Conservation (phyloP, 1,140 invertebrate genomes). For the Drosophila baimaii region DNA sequence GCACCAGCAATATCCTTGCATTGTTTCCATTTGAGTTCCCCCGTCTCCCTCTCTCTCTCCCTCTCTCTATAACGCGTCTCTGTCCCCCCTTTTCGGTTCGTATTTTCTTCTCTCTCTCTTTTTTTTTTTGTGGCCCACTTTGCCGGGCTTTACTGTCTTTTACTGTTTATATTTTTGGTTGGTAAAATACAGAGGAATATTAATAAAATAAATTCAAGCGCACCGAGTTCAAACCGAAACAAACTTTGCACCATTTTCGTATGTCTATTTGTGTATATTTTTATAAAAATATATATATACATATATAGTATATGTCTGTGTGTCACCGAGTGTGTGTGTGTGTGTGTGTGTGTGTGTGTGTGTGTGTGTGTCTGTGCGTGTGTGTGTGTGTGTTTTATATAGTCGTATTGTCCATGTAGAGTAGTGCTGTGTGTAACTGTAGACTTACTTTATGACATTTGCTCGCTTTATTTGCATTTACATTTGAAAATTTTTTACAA, state of each 20-base stretch:
- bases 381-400: constrained; percentile 49
- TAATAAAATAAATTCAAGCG: constrained; percentile 81
- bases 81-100: constrained; percentile 12
- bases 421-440: constrained; percentile 46
- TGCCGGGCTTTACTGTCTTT: constrained; percentile 10
- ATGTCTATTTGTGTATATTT: constrained; percentile 36
- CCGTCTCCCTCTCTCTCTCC: neutral
- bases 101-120: constrained; percentile 20
- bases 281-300: constrained; percentile 20
- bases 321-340: constrained; percentile 5
- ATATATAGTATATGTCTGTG: constrained; percentile 8
- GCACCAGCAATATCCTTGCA: constrained; percentile 46
- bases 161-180: constrained; percentile 46
- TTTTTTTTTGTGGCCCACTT: constrained; percentile 33
- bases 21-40: constrained; percentile 44
- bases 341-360: constrained; percentile 11
- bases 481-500: constrained; percentile 65
- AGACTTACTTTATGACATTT: constrained; percentile 79
- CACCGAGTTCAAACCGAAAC: constrained; percentile 84
- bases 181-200: constrained; percentile 57
- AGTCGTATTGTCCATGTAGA: constrained; percentile 50
- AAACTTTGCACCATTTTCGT: constrained; percentile 82
- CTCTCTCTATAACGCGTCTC: constrained; percentile 17
- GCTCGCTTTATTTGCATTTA: constrained; percentile 76
- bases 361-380: constrained; percentile 3